A percentile compares a stretch with the other conserved stretches of the same genome.
These are phyloP conservation scores for Ptychochromis oligacanthus DNA, from an alignment of 2,113 vertebrate genomes.

Conservation along the genomic window DNA sequence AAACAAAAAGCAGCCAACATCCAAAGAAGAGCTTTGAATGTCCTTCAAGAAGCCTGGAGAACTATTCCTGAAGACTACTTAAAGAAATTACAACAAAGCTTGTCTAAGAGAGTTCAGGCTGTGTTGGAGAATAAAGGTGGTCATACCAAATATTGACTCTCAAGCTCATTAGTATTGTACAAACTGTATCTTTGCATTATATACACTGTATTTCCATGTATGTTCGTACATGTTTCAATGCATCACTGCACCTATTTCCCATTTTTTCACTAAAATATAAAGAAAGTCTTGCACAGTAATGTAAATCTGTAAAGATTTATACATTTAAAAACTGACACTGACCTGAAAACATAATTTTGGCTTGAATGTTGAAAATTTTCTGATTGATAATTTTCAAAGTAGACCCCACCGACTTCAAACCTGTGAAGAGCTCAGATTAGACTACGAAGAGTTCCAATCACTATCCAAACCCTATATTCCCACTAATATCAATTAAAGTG, in stretches of 20 bases:
- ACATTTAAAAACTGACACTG: too few relatives aligned
- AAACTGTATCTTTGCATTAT: background rate
- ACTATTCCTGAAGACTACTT: too few relatives aligned
- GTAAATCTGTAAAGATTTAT: background rate
- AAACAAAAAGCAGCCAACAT: background rate
- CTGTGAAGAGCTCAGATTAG: too few relatives aligned
- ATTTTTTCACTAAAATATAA: background rate
- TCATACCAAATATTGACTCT: background rate
- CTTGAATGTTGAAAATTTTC: background rate
- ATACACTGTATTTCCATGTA: background rate
- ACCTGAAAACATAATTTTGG: too few relatives aligned
- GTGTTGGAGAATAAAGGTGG: background rate
- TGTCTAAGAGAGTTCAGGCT: background rate
- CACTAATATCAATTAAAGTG: conserved; percentile 6
- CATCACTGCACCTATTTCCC: too few relatives aligned
- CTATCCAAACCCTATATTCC: background rate
- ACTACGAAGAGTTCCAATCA: background rate
- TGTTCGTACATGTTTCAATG: background rate
- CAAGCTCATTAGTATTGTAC: background rate
- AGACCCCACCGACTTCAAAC: background rate
- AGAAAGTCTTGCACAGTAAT: background rate
- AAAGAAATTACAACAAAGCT: too few relatives aligned
- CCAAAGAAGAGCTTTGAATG: too few relatives aligned
- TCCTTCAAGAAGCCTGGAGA: too few relatives aligned
- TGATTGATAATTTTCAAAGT: background rate